phyloP scores from a whole-genome alignment of 2,888 invertebrate genomes.

The Acanthococcus lagerstroemiae region DNA sequence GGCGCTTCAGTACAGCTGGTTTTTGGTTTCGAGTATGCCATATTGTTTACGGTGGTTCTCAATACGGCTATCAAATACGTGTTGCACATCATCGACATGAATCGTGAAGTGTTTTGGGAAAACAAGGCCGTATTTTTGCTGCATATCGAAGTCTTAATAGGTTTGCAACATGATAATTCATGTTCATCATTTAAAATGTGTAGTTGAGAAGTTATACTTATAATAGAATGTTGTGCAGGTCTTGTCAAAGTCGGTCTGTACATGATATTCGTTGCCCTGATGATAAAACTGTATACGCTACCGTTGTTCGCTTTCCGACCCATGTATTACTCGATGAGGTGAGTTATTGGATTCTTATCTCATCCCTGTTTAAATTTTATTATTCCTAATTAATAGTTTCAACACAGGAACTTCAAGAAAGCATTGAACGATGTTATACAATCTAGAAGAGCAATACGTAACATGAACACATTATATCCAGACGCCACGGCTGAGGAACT shows the following conservation, averaged over 20 bases:
- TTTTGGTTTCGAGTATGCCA: slow-evolving; percentile 99
- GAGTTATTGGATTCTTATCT: slow-evolving; percentile 39
- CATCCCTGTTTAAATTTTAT: neutral
- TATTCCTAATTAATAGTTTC: neutral
- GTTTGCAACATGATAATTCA: slow-evolving; percentile 44
- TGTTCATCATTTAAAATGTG: too few relatives aligned
- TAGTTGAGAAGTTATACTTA: too few relatives aligned
- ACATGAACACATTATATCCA: slow-evolving; percentile 96
- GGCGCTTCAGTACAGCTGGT: slow-evolving; percentile 97
- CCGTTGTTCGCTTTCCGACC: slow-evolving; percentile 97
- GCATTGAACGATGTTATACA: slow-evolving; percentile 94
- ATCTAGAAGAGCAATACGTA: slow-evolving; percentile 89
- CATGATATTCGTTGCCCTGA: slow-evolving; percentile 83
- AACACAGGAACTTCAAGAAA: slow-evolving; percentile 84
- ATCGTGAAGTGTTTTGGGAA: slow-evolving; percentile 96
- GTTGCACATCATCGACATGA: slow-evolving; percentile 76
- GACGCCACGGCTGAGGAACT: slow-evolving; percentile 90
- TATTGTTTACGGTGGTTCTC: slow-evolving; percentile 81
- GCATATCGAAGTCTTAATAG: slow-evolving; percentile 92
- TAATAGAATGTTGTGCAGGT: too few relatives aligned
- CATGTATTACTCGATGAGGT: slow-evolving; percentile 97
- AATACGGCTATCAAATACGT: slow-evolving; percentile 89
- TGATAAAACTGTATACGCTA: slow-evolving; percentile 94
- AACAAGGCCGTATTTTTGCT: slow-evolving; percentile 95
- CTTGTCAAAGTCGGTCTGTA: slow-evolving; percentile 66